Conservation (phyloP, 2,797 vertebrate species). For the Anableps anableps region DNA sequence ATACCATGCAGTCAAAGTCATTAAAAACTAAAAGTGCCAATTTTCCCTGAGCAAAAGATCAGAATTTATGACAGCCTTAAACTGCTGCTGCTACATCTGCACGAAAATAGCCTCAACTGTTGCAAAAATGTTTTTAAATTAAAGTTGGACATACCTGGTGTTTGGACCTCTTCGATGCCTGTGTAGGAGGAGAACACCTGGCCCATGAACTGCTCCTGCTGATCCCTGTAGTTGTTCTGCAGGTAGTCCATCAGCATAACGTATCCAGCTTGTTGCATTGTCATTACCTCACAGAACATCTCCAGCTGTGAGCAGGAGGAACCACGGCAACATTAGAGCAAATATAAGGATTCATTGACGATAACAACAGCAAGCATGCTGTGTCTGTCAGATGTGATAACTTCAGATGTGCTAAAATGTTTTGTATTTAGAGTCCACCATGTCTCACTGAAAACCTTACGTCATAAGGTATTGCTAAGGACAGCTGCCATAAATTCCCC, state of each 20-base stretch:
- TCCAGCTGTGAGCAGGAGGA: constrained; percentile 80
- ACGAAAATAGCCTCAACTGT: not conserved
- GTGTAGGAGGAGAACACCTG: constrained; percentile 97
- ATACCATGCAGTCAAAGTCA: not conserved
- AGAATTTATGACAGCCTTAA: not conserved
- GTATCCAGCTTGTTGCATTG: constrained; percentile 95
- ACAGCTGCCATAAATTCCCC: no score
- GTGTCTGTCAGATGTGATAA: not conserved
- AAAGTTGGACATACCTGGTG: constrained; percentile 78
- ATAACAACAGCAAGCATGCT: not conserved
- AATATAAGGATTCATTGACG: not conserved
- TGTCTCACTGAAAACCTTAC: no score
- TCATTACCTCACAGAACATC: constrained; percentile 96
- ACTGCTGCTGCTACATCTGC: no score
- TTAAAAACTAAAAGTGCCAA: not conserved
- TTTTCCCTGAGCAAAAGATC: no score
- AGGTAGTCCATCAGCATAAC: constrained; percentile 98
- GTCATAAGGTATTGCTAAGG: no score
- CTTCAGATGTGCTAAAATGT: not conserved
- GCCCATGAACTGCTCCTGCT: constrained; percentile 90
- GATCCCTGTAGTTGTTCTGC: constrained; percentile 94
- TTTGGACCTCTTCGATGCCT: constrained; percentile 91
- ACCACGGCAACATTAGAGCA: constrained; percentile 4
- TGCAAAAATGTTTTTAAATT: not conserved
- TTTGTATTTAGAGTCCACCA: no score